Base-by-base conservation (phyloP, 2,797 vertebrate species). In the Microhierax caerulescens region DNA sequence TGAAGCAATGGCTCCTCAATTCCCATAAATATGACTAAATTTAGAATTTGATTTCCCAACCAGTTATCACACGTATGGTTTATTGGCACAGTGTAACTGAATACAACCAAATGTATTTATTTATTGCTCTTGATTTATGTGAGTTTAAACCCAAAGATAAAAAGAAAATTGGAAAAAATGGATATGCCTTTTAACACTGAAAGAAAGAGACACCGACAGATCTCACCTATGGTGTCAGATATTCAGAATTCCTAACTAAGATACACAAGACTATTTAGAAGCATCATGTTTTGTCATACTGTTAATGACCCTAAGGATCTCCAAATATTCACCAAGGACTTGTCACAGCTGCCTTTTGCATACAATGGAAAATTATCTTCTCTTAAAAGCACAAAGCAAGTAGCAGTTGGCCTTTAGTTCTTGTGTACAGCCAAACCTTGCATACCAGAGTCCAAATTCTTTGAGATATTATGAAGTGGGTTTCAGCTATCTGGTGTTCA, bases 1-100 rank as follows among this genome's bases (percentile, higher is more conserved):
- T 81, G 76, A 76, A 91, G 51, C 36, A 78, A 56, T 45, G 39
- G 50, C 39, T 92, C 39, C 85, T 88, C 80, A 37, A 5, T 94
- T 95, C 91, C 83, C 83, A 69, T 81, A 91, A 96, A 88, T 41
- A 48, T 23, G 19, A 63, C 85, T 93, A 96, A 70, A 67, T 78
- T 95, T 95, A 93, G 95, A 84, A 60, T 82, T 92, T 82, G 47
- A 82, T 90, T 90, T 92, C 91, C 77, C 80, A 90, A 41, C 79
- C 39, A 15, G 36, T 94, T 93, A 88, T 93, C 82, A 86, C n/a
- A 69, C 0, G 1, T 25, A 5, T 39, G 25, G 27, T 88, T 92
- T 80, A 27, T 90, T 78, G 88, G 57, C 39, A 69, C 54, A 41
- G 32, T 30, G 47, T 79, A 76, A 78, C 43, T 5, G 5, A 72